Conservation (phyloP, 2,797 vertebrate genomes). For the Pitangus sulphuratus region DNA sequence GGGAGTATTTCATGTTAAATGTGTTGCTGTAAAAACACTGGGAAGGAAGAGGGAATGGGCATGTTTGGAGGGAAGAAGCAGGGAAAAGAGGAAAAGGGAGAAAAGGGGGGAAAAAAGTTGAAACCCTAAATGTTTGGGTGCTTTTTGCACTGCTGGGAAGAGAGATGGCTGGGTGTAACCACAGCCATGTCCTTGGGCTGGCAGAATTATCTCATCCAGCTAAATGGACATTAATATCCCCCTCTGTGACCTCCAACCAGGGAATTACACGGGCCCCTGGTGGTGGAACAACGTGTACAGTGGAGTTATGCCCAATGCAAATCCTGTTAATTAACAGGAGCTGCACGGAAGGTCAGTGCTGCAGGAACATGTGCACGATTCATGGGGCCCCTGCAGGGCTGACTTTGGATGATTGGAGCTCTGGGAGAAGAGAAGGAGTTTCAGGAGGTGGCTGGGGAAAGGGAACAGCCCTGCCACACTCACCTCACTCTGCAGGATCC, state of each 20-base stretch:
- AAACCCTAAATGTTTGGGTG: neutral
- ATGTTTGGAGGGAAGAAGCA: neutral
- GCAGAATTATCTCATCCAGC: neutral
- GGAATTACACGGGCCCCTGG: neutral
- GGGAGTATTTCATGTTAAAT: neutral
- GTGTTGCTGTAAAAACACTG: neutral
- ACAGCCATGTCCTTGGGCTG: neutral
- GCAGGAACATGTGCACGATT: neutral
- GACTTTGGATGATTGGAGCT: neutral
- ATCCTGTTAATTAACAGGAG: constrained; percentile 2
- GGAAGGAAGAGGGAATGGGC: neutral
- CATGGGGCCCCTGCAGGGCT: neutral
- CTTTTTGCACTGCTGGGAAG: neutral
- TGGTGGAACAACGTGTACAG: constrained; percentile 2
- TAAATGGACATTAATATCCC: neutral
- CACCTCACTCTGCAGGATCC: neutral
- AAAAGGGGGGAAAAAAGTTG: neutral
- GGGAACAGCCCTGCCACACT: neutral
- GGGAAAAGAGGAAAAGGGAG: neutral
- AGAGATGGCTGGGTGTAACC: neutral
- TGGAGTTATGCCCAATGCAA: neutral
- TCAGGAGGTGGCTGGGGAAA: neutral
- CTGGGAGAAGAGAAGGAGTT: neutral
- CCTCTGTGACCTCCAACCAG: neutral
- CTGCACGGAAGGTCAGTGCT: neutral